These are phyloP conservation scores for Cylloceria caligata DNA, from an alignment of 2,888 invertebrate genomes.

Conservation along the genomic window DNA sequence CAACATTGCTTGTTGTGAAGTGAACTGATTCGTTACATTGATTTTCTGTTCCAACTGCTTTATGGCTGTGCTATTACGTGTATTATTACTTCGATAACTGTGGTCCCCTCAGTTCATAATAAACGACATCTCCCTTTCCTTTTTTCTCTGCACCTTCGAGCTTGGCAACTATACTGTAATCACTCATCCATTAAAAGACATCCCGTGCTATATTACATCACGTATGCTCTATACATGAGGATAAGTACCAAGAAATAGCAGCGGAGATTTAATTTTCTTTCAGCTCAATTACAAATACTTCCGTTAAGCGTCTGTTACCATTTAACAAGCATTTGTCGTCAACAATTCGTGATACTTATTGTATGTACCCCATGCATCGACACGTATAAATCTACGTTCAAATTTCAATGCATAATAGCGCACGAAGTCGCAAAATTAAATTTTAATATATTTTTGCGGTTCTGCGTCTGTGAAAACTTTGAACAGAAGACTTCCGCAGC, in stretches of 20 bases:
- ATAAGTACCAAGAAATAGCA: not conserved
- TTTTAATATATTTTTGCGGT: slow-evolving; percentile 67
- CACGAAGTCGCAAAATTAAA: slow-evolving; percentile 63
- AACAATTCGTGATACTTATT: slow-evolving; percentile 61
- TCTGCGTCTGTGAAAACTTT: slow-evolving; percentile 23
- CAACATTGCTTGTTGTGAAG: not conserved
- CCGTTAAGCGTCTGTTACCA: slow-evolving; percentile 51
- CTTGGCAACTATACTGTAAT: not conserved
- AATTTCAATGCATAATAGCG: slow-evolving; percentile 68
- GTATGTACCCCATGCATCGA: slow-evolving; percentile 35
- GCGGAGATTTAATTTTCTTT: slow-evolving; percentile 41
- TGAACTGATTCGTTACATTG: not conserved
- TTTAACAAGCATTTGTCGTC: slow-evolving; percentile 65
- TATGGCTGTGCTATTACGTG: slow-evolving; percentile 2
- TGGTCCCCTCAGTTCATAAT: not conserved
- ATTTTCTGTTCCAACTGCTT: slow-evolving; percentile 4
- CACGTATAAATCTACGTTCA: slow-evolving; percentile 30
- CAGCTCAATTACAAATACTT: slow-evolving; percentile 44
- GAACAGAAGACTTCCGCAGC: too few species aligned
- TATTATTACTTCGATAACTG: not conserved
- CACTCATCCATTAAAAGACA: not conserved
- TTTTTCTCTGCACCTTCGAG: not conserved
- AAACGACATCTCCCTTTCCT: not conserved
- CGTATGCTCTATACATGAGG: not conserved
- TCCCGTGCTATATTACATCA: slow-evolving; percentile 8